Evolutionary conservation across 2,113 vertebrate species (phyloP), one percentile per base, ranked within the genome.

Genomic region (Cichladusa arquata): DNA sequence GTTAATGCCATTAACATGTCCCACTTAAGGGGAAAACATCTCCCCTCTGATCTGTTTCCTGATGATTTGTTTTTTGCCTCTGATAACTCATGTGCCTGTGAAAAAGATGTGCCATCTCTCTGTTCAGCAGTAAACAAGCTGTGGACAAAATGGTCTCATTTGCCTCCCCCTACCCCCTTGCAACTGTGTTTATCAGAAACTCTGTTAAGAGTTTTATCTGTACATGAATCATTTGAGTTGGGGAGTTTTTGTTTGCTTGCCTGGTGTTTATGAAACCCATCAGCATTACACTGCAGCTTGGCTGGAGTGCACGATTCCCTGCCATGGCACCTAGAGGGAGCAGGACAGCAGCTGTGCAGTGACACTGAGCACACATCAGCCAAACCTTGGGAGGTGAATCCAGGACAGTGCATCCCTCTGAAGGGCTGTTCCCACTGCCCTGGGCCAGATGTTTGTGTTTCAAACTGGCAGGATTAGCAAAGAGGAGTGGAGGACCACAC

Each of bases 101-200:
- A 50, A 82, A 81, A 88, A 88, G 44, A 31, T 24, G 67, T 56
- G 26, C 47, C 50, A 50, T 94, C 36, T 28, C 11, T 94, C 16
- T 69, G 19, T 86, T 93, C 86, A 93, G 89, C 91, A 83, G 90
- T 84, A 18, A 73, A 57, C 15, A 51, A 94, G 66, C 86, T 94
- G 62, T 85, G 71, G 58, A 48, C 47, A 40, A 34, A 86, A 87
- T 13, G 14, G 8, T 81, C 36, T 86, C 23, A 1, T 92, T 74
- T 91, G 9, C 19, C 40, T 80, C 16, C 48, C 36, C 19, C 13
- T 81, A 16, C 19, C n/a, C n/a, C 48, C 40, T 83, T 80, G 58
- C 47, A 77, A n/a, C 42, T 33, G 14, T 67, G 23, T 71, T 96
- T 91, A 62, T 79, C 53, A 69, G 64, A 81, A 95, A 34, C 50